A percentile compares a stretch with the other conserved stretches of the same genome.
phyloP scores from a whole-genome alignment of 2,888 invertebrate species.

The Geophilus truncorum region DNA sequence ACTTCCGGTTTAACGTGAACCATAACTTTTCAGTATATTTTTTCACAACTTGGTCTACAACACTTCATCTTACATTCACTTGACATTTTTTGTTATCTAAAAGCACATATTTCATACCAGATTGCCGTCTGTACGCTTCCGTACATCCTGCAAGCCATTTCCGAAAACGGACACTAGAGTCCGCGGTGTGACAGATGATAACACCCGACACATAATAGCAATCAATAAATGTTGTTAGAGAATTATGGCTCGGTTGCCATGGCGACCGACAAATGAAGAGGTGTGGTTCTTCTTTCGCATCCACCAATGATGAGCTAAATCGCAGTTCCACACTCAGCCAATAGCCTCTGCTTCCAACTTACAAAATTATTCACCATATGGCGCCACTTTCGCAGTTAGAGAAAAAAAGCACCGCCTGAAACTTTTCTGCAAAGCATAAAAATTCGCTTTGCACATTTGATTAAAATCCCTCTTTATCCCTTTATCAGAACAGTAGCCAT shows the following conservation, averaged over 20 bases:
- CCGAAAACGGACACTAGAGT: slow-evolving; percentile 27
- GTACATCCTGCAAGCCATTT: slow-evolving; percentile 1
- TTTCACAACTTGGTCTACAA: neutral
- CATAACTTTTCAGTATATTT: slow-evolving; percentile 3
- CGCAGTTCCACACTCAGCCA: neutral
- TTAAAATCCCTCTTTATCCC: neutral
- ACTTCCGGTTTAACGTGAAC: neutral
- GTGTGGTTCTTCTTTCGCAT: neutral
- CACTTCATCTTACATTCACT: slow-evolving; percentile 22
- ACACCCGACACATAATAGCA: neutral
- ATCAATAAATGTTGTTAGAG: neutral
- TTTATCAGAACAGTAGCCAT: neutral
- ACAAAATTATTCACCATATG: neutral
- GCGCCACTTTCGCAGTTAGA: neutral
- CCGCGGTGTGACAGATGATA: slow-evolving; percentile 2
- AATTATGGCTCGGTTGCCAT: neutral
- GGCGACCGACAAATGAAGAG: neutral
- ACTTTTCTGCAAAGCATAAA: neutral
- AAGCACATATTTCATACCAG: slow-evolving; percentile 18
- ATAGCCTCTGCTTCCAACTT: neutral
- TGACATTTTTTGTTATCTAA: slow-evolving; percentile 12
- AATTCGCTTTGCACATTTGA: neutral
- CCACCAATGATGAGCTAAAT: slow-evolving; percentile 21
- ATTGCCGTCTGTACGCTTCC: slow-evolving; percentile 18
- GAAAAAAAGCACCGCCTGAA: slow-evolving; percentile 13